Evolutionary conservation across 2,888 invertebrate species (phyloP), one percentile per base, ranked within the genome.

Genomic region (Phaonia tiefii): DNA sequence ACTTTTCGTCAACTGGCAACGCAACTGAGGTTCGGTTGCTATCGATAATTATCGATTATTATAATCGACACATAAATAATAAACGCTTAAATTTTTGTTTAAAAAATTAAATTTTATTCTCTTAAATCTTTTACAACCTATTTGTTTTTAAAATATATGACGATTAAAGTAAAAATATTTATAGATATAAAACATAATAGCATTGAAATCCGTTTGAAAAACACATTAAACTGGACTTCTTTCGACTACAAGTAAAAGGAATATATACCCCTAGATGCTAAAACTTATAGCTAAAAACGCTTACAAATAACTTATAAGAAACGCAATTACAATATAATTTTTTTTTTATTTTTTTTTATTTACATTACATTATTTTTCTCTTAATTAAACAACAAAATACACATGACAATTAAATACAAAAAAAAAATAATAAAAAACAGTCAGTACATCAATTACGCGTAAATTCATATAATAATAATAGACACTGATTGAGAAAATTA

Each of bases 81-180:
- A n/a, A n/a, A n/a, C n/a, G n/a, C n/a, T n/a, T n/a, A n/a, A n/a
- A n/a, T 31, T 31, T 75, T 72, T 17, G 54, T 69, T 70, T 77
- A 60, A 69, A 79, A 70, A 54, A 75, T 74, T 54, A 46, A 39
- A n/a, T 39, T 66, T 81, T 83, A 79, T 56, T 79, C 76, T n/a
- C 84, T 81, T 37, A 77, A 80, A 83, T 83, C 69, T 75, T 79
- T 75, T 75, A 75, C 78, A 82, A 84, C 66, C 80, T 65, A 46
- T 71, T 81, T 84, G 80, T 60, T 83, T n/a, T 82, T 87, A 84
- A 86, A 81, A 81, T 75, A 81, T 83, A 81, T 83, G 85, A 83
- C 75, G 80, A 78, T 82, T 83, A 83, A 77, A 39, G 66, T 75
- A 81, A 67, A 84, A 58, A 82, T 83, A 76, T 83, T n/a, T 82